Base-by-base conservation (phyloP, 2,797 vertebrate species). In the Danio albolineatus region DNA sequence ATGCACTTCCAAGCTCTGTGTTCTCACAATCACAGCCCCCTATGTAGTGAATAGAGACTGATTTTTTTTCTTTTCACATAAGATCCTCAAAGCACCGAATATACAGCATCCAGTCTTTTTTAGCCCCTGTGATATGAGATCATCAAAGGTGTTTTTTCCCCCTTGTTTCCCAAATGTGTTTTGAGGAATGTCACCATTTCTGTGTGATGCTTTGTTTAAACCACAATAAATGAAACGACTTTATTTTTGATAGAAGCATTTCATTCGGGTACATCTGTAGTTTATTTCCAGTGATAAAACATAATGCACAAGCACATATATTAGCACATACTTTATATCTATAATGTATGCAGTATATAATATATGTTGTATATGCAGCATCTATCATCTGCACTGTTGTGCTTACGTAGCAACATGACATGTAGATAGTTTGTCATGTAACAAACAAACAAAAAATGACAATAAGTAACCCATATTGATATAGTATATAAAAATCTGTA, bases 51-150 rank as follows among this genome's bases (percentile, higher is more conserved):
- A 36, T 62, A 38, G 21, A 56, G 61, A 66, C 41, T 65, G 39
- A 36, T 41, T 44, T 43, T 10, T 19, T 36, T 43, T 10, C 16
- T 10, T 72, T 57, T 13, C 39, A 57, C 69, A 16, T 44, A 57
- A 72, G 39, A 72, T 72, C 38, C 69, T 72, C 69, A 72, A 72
- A 72, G 53, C 21, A 53, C 12, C 0, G 10, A 48, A 57, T 57
- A 59, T 17, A 59, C 5, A 2, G 39, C 64, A 59, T 36, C 16
- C 43, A 43, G 64, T 59, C 51, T n/a, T 65, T 57, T 67, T 44
- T 67, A 67, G 43, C 64, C 64, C 39, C 4, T 10, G 53, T 77
- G 74, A 76, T 67, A 77, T 38, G 41, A 77, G 21, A 67, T 77
- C 41, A 76, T 76, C 64, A 77, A 76, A 67, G 62, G 62, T 77